Percentiles rank a stretch among this genome's conserved stretches.
phyloP scores from a whole-genome alignment of 1,140 invertebrate genomes.

The Zelostemma sp. region DNA sequence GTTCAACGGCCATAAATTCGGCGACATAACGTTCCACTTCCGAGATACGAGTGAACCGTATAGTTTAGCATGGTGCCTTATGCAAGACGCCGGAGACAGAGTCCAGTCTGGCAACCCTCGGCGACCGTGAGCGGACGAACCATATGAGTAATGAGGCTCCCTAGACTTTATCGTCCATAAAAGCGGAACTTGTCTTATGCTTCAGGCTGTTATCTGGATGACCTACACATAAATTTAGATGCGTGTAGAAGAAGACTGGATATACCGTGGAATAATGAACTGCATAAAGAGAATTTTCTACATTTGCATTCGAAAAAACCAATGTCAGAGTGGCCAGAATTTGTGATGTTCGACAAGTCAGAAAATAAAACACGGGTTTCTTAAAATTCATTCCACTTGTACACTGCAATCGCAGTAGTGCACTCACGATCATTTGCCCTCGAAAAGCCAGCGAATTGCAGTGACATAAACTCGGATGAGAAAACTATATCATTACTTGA shows the following conservation, averaged over 20 bases:
- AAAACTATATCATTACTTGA: conserved; percentile 14
- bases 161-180: conserved; percentile 43
- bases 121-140: conserved; percentile 20
- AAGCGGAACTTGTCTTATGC: conserved; percentile 39
- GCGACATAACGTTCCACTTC: conserved; percentile 40
- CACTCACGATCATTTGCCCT: not conserved
- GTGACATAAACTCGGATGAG: conserved; percentile 3
- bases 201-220: conserved; percentile 21
- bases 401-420: too few relatives aligned
- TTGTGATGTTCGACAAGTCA: too few relatives aligned
- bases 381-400: too few relatives aligned
- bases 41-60: conserved; percentile 10
- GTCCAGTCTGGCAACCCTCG: conserved; percentile 10
- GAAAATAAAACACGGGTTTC: too few relatives aligned
- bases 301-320: too few relatives aligned
- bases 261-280: too few relatives aligned
- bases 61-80: conserved; percentile 21
- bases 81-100: conserved; percentile 23
- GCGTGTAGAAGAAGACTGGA: not conserved
- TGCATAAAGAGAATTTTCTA: too few relatives aligned
- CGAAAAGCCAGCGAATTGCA: not conserved
- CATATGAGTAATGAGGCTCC: conserved; percentile 39
- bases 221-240: conserved; percentile 2
- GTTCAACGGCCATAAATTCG: conserved; percentile 47
- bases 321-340: too few relatives aligned